Base-by-base conservation (phyloP, 1,140 invertebrate genomes). In the Helicoverpa armigera region DNA sequence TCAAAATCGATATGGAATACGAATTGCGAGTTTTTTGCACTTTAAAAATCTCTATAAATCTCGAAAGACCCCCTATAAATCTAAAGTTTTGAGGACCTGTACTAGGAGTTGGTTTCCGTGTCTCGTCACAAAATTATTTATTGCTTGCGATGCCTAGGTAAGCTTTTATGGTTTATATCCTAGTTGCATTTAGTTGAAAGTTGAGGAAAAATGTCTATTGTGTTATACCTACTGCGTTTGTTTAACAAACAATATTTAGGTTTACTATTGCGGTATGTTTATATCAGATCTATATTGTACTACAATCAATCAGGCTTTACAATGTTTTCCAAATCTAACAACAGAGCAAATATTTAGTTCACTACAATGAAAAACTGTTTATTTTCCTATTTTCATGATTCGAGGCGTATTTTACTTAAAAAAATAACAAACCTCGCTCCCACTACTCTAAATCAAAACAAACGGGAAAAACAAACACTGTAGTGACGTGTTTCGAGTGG, bases 1-100 rank as follows among this genome's bases (percentile, higher is more conserved):
- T 88, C 60, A 78, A 83, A 86, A 86, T 89, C 84, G 75, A 86
- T 87, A 78, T 13, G 48, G 43, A 31, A 67, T 48, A 72, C 16
- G 29, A 43, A 56, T 53, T 16, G 51, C 3, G 13, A 35, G 29
- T 11, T 73, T 73, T 73, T 73, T 73, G 53, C 18, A 53, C 18
- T 70, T 67, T 70, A 31, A 70, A 31, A 70, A 53, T 70, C 18
- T 51, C 67, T 70, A 70, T 70, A 70, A 70, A 70, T 70, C 67
- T 53, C 53, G 23, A 7, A 70, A 70, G 50, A 53, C 67, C 50
- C 18, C 31, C 67, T 31, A 67, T 70, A 70, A 70, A 54, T 70
- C 50, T 31, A 48, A 53, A 70, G 50, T 70, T 70, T 53, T 67
- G 63, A 65, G 14, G 53, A 70, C 67, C 23, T 54, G 67, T 70